These are phyloP conservation scores for Typhlichthys eigenmanni DNA, from an alignment of 2,797 vertebrate genomes.

Conservation along the genomic window DNA sequence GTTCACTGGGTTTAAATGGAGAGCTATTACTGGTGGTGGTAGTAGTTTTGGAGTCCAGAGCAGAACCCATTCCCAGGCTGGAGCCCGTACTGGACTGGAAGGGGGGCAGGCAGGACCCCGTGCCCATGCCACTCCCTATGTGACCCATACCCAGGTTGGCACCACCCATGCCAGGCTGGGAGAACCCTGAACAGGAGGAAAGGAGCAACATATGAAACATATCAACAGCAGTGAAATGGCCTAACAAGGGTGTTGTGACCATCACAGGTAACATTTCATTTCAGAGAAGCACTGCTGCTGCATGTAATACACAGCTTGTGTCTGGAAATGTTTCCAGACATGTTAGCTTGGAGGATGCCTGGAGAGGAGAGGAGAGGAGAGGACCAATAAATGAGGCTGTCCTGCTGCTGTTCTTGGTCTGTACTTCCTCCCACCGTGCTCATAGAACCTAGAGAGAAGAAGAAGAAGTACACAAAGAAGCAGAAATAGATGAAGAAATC, in stretches of 20 bases:
- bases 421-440: slow-evolving; percentile 55
- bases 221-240: too few relatives aligned
- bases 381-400: slow-evolving; percentile 63
- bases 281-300: too few relatives aligned
- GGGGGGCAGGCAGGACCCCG: slow-evolving; percentile 64
- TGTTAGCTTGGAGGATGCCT: too few relatives aligned
- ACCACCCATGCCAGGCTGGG: slow-evolving; percentile 68
- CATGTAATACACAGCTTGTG: too few relatives aligned
- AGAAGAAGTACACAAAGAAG: slow-evolving; percentile 14
- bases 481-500: slow-evolving; percentile 4
- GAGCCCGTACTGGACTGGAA: slow-evolving; percentile 65
- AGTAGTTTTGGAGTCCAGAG: slow-evolving; percentile 65
- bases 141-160: slow-evolving; percentile 22
- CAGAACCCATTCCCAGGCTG: slow-evolving; percentile 52
- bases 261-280: too few relatives aligned
- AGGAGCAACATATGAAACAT: background rate
- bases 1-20: slow-evolving; percentile 55
- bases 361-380: slow-evolving; percentile 34
- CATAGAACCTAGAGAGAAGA: slow-evolving; percentile 48
- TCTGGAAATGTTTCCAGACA: too few relatives aligned
- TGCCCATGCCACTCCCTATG: slow-evolving; percentile 43
- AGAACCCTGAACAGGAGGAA: slow-evolving; percentile 62
- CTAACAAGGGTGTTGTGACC: too few relatives aligned
- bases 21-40: slow-evolving; percentile 53
- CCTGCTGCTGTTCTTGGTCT: slow-evolving; percentile 68